phyloP scores from a whole-genome alignment of 1,140 invertebrate genomes.

The Pararge aegeria region DNA sequence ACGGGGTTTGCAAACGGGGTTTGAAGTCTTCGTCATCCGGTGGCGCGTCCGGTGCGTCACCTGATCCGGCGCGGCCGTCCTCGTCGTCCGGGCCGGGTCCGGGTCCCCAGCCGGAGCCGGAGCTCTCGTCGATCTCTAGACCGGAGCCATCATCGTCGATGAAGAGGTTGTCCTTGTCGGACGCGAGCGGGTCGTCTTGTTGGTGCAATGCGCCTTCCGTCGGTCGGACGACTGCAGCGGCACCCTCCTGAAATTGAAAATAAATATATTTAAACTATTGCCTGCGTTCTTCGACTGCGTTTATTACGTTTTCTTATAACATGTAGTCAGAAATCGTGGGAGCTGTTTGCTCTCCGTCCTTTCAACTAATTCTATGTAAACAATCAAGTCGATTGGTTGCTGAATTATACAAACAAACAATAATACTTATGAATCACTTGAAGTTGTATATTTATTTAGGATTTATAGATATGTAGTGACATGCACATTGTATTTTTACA shows the following conservation, averaged over 20 bases:
- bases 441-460: too few species aligned
- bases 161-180: slow-evolving; percentile 57
- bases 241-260: slow-evolving; percentile 59
- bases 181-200: slow-evolving; percentile 50
- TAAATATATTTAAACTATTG: background rate
- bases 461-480: too few species aligned
- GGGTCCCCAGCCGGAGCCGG: slow-evolving; percentile 76
- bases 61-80: slow-evolving; percentile 66
- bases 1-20: slow-evolving; percentile 26
- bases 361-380: too few species aligned
- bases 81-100: slow-evolving; percentile 77
- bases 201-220: slow-evolving; percentile 52
- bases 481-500: too few species aligned
- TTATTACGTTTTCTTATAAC: too few species aligned
- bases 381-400: too few species aligned
- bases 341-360: too few species aligned
- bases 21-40: slow-evolving; percentile 67
- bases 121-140: slow-evolving; percentile 77
- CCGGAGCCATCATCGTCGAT: slow-evolving; percentile 78
- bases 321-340: too few species aligned
- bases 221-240: slow-evolving; percentile 40
- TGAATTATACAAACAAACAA: too few species aligned
- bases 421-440: too few species aligned
- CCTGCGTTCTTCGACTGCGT: too few species aligned
- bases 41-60: slow-evolving; percentile 54